Evolutionary conservation across 2,797 vertebrate genomes (phyloP), one percentile per base, ranked within the genome.

Genomic region (Hybognathus amarus): DNA sequence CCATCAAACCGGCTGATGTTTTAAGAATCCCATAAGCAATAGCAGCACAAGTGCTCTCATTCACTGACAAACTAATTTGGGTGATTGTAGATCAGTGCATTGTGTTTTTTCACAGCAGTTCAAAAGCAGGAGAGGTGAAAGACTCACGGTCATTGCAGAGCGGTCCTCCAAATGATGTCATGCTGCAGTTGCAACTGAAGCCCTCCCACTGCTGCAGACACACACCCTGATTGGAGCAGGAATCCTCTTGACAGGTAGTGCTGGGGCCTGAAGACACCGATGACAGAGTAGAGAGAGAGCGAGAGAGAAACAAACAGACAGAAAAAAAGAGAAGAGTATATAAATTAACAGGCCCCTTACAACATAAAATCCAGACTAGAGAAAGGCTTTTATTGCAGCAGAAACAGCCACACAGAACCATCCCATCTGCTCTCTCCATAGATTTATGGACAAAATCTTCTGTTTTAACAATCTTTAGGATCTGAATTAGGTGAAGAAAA

Each of bases 151-250:
- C 97, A 42, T 98, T 99, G 94, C 98, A 99, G 17, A 99, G 91
- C 0, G 97, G 96, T 36, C 98, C 98, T 0, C 97, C 97, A 24
- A 98, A 99, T 27, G 98, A 99, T 4, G 98, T 99, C 98, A 99
- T 99, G 80, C 97, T 99, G 59, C 98, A 99, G 94, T 99, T 98
- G 45, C 98, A 99, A 81, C 96, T 98, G 93, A 99, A 99, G 77
- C 98, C 97, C 75, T 99, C 98, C 98, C 98, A 99, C 88, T 99
- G 98, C 94, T 99, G 98, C 40, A 99, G 91, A 92, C 98, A 99
- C 86, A 99, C 97, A 0, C 98, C 98, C 91, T 98, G 98, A 91
- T 99, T 99, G 73, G 97, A 97, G 86, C 98, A 99, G 0, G 98
- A 99, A 87, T 99, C 98, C 88, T 99, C 98, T 89, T 99, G 98